A percentile compares a stretch with the other conserved stretches of the same genome.
Evolutionary conservation across 2,797 vertebrate genomes (phyloP).

Genomic region (Etheostoma nigrum): DNA sequence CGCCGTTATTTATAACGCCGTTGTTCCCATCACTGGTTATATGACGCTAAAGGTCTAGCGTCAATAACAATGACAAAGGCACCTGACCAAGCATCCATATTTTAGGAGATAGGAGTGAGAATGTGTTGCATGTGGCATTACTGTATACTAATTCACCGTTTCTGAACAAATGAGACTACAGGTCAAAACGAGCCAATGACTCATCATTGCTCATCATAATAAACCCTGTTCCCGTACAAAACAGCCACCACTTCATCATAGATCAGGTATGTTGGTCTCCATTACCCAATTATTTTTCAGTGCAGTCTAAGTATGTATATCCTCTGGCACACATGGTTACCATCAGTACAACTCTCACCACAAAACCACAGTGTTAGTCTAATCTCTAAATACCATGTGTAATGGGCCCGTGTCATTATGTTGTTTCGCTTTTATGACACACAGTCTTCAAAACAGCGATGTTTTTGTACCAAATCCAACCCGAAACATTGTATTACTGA

Average conservation of each 20-base stretch:
- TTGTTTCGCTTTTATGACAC: slow-evolving; percentile 73
- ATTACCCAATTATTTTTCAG: slow-evolving; percentile 76
- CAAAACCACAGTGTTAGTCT: slow-evolving; percentile 82
- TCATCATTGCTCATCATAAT: slow-evolving; percentile 48
- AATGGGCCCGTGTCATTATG: slow-evolving; percentile 75
- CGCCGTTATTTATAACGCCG: too few species aligned
- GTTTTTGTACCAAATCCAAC: slow-evolving; percentile 64
- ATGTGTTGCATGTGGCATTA: too few species aligned
- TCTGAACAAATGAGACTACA: neutral
- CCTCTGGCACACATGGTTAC: slow-evolving; percentile 78
- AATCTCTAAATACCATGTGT: slow-evolving; percentile 81
- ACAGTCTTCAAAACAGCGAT: slow-evolving; percentile 33
- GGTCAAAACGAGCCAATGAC: slow-evolving; percentile 16
- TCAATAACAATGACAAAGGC: too few species aligned
- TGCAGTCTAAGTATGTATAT: slow-evolving; percentile 61
- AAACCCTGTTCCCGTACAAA: slow-evolving; percentile 60
- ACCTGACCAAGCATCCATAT: too few species aligned
- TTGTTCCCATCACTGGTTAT: too few species aligned
- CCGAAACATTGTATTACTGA: slow-evolving; percentile 39
- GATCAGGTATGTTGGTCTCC: slow-evolving; percentile 72
- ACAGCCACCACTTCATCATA: slow-evolving; percentile 60
- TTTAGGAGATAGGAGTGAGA: too few species aligned
- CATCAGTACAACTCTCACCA: slow-evolving; percentile 71
- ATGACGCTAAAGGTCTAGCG: too few species aligned
- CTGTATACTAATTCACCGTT: neutral